phyloP scores from a whole-genome alignment of 2,113 vertebrate genomes.

The Grallaria varia region DNA sequence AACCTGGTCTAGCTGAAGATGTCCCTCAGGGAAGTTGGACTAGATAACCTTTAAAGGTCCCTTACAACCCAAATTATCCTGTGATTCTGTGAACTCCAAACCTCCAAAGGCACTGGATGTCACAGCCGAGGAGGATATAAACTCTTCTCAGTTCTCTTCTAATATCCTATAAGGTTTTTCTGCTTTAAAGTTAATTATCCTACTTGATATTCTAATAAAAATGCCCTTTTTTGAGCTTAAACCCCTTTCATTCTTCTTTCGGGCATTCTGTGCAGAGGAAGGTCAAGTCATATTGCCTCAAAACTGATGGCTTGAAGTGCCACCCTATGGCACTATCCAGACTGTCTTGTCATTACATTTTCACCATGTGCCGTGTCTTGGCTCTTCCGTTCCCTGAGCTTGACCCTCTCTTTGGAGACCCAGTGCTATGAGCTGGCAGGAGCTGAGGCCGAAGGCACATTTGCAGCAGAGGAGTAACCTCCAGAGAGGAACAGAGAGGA shows the following conservation, averaged over 20 bases:
- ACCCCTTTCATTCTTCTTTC: not conserved
- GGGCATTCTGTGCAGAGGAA: not conserved
- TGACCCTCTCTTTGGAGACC: rapidly evolving
- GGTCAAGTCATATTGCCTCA: not conserved
- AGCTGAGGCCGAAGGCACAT: not conserved
- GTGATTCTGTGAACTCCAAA: not conserved
- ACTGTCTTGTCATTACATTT: not conserved
- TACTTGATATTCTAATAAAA: not conserved
- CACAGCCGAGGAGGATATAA: not conserved
- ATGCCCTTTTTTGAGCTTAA: not conserved
- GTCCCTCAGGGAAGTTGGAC: not conserved
- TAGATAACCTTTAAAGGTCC: not conserved
- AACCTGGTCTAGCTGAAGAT: not conserved
- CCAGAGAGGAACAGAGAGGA: not conserved
- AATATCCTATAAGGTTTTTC: not conserved
- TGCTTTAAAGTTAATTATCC: not conserved
- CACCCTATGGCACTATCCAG: rapidly evolving
- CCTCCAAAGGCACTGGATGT: not conserved
- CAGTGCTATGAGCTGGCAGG: rapidly evolving
- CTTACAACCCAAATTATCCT: not conserved
- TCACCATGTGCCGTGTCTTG: rapidly evolving
- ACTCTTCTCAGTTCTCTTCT: not conserved
- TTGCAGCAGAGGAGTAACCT: not conserved
- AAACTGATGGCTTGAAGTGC: not conserved
- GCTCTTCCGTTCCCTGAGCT: not conserved